These are phyloP conservation scores for Bubo bubo DNA, from an alignment of 2,113 vertebrate genomes.

Conservation along the genomic window DNA sequence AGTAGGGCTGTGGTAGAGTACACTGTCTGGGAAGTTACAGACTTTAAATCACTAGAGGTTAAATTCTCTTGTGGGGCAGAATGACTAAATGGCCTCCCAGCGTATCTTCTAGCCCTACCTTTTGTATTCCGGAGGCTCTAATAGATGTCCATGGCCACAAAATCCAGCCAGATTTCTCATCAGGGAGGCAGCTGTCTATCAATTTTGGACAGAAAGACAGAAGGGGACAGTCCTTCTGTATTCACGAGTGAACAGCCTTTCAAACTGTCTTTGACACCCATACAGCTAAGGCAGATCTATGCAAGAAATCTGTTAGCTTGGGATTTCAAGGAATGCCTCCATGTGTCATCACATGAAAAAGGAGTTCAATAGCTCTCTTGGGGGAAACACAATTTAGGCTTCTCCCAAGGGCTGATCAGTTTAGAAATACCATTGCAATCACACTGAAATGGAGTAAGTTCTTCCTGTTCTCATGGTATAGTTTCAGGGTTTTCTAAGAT, in stretches of 20 bases:
- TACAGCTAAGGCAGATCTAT: not conserved
- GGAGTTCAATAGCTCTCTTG: not conserved
- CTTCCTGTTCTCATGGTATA: not conserved
- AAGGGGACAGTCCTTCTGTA: not conserved
- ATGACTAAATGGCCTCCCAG: not conserved
- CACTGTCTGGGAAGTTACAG: not conserved
- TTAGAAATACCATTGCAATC: not conserved
- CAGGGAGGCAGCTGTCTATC: not conserved
- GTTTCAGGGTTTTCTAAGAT: not conserved
- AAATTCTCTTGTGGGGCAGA: not conserved
- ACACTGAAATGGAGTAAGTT: not conserved
- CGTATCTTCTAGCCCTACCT: not conserved
- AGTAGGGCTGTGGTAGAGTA: not conserved
- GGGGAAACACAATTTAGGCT: not conserved
- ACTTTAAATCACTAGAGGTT: not conserved
- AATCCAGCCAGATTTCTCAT: not conserved
- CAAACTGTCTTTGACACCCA: not conserved
- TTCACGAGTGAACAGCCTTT: not conserved
- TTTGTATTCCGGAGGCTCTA: not conserved
- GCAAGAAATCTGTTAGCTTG: not conserved
- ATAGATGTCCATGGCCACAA: not conserved
- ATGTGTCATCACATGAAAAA: not conserved
- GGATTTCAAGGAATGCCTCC: slow-evolving; percentile 31
- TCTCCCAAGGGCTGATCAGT: not conserved
- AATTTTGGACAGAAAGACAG: not conserved